phyloP scores from a whole-genome alignment of 2,888 invertebrate genomes.

The Nomada ferruginata region DNA sequence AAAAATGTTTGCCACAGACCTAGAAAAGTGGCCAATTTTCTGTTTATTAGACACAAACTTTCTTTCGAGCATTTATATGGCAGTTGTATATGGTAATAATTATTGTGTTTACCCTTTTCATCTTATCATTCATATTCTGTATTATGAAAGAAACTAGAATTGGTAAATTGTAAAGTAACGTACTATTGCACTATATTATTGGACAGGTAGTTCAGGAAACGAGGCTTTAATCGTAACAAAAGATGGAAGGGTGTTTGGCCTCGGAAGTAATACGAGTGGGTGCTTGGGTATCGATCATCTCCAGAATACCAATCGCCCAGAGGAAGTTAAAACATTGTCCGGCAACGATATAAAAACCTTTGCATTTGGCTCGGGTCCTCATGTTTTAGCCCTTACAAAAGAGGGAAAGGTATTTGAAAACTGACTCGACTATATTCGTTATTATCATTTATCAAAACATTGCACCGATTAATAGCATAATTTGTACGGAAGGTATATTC shows the following conservation, averaged over 20 bases:
- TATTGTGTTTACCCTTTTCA: neutral
- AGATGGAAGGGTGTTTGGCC: conserved; percentile 86
- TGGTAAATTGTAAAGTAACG: neutral
- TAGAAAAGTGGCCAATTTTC: conserved; percentile 87
- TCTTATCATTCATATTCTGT: neutral
- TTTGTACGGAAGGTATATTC: conserved; percentile 83
- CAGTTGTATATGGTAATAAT: conserved; percentile 85
- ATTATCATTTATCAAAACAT: neutral
- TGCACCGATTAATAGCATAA: neutral
- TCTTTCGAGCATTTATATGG: conserved; percentile 84
- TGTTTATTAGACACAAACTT: conserved; percentile 85
- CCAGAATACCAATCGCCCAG: conserved; percentile 85
- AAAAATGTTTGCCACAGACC: conserved; percentile 79
- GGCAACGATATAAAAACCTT: conserved; percentile 85
- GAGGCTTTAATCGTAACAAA: conserved; percentile 87
- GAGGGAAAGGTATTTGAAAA: conserved; percentile 83
- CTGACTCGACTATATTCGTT: neutral
- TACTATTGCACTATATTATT: neutral
- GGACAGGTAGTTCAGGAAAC: conserved; percentile 84
- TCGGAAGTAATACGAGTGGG: conserved; percentile 86
- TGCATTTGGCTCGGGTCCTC: conserved; percentile 87
- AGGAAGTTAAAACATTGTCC: conserved; percentile 85
- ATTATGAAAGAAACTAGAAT: neutral
- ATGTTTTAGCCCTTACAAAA: conserved; percentile 86
- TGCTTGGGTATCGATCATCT: conserved; percentile 86